Percentiles rank a stretch among this genome's conserved stretches.
Conservation (phyloP, 2,888 invertebrate genomes). For the Lepidonotus clava region DNA sequence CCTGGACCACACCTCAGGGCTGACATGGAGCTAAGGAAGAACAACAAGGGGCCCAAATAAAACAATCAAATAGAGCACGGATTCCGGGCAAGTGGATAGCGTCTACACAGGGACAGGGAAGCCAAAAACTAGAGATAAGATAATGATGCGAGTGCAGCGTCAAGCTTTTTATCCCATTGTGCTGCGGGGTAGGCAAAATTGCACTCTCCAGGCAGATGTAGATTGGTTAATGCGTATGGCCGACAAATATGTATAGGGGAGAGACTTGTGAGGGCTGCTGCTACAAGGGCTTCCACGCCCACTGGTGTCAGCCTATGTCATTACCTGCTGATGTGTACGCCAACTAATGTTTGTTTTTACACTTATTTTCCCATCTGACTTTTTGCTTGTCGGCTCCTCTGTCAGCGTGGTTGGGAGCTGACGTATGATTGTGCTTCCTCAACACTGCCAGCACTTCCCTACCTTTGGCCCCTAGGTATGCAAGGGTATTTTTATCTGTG, state of each 20-base stretch:
- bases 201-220: no score
- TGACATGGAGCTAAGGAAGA: background rate
- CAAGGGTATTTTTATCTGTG: no score
- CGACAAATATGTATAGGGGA: no score
- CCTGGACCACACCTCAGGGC: background rate
- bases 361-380: background rate
- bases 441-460: no score
- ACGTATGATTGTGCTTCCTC: background rate
- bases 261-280: no score
- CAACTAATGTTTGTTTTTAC: background rate
- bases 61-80: background rate
- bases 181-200: background rate
- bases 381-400: background rate
- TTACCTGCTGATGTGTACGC: background rate
- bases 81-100: background rate
- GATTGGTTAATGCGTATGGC: no score
- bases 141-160: background rate
- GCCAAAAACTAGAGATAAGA: background rate
- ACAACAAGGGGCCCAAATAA: background rate
- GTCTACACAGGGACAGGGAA: background rate
- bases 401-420: background rate
- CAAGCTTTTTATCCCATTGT: background rate
- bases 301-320: background rate
- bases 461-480: no score
- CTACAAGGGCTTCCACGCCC: background rate